Percentiles rank a stretch among this genome's conserved stretches.
These are phyloP conservation scores for Acholoe squamosa DNA, from an alignment of 2,888 invertebrate genomes.

Conservation along the genomic window DNA sequence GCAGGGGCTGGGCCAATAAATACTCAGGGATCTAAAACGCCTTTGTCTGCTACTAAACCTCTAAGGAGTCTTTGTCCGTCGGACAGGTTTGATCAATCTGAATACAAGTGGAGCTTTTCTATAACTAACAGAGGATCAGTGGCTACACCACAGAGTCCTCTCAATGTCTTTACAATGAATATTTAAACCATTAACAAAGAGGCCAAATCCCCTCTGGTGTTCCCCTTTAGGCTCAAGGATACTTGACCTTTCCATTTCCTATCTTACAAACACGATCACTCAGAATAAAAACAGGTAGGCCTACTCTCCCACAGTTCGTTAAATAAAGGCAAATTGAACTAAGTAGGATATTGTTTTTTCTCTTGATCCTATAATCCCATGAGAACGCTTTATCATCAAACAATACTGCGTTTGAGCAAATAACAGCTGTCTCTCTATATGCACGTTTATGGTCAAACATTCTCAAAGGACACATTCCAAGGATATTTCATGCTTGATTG, in stretches of 20 bases:
- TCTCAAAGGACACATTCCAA: no score
- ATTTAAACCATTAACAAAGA: constrained; percentile 14
- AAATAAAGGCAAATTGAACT: neutral
- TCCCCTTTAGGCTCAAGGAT: neutral
- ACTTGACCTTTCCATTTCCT: neutral
- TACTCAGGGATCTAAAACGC: no score
- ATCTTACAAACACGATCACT: neutral
- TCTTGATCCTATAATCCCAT: no score
- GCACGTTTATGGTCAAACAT: no score
- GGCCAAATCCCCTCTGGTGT: neutral
- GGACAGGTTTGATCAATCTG: no score
- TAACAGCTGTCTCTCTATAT: no score
- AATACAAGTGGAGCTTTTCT: neutral
- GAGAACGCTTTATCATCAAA: no score
- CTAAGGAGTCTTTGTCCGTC: no score
- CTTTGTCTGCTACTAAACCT: no score
- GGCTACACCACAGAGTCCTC: neutral
- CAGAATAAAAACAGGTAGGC: neutral
- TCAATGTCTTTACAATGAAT: constrained; percentile 29
- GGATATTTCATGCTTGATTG: no score
- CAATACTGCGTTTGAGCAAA: no score
- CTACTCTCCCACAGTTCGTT: neutral
- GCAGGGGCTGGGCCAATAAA: no score
- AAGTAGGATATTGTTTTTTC: neutral
- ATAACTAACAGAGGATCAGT: neutral